A percentile compares a stretch with the other conserved stretches of the same genome.
Conservation (phyloP, 2,888 invertebrate genomes). For the Dysmachus trigonus region DNA sequence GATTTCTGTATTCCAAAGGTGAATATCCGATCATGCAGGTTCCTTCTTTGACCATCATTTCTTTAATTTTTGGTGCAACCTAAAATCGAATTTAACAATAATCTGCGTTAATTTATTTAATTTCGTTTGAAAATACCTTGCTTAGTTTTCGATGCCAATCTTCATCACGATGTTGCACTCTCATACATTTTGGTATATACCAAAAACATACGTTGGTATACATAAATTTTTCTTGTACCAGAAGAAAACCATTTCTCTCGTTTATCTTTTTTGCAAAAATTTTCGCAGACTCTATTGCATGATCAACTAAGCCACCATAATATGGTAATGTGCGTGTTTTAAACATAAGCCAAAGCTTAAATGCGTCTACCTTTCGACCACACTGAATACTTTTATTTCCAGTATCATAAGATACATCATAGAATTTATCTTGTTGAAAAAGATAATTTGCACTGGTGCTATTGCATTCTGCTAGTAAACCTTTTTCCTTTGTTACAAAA, state of each 20-base stretch:
- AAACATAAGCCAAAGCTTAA: conserved; percentile 94
- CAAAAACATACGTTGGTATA: conserved; percentile 91
- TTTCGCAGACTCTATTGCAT: conserved; percentile 71
- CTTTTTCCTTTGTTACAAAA: conserved; percentile 67
- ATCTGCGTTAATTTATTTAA: not conserved
- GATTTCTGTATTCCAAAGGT: conserved; percentile 70
- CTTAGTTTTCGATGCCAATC: conserved; percentile 68
- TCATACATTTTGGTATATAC: conserved; percentile 75
- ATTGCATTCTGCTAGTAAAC: conserved; percentile 73
- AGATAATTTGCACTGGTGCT: conserved; percentile 78
- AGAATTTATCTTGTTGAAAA: conserved; percentile 86
- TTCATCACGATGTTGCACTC: conserved; percentile 59
- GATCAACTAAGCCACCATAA: conserved; percentile 71
- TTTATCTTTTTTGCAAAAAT: conserved; percentile 68
- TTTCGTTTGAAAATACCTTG: conserved; percentile 55
- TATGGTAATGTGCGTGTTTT: conserved; percentile 78
- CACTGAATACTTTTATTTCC: conserved; percentile 92
- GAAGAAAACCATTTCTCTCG: conserved; percentile 68
- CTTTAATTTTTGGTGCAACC: conserved; percentile 76
- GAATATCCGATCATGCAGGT: conserved; percentile 80
- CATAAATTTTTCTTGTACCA: conserved; percentile 72
- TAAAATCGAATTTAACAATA: conserved; percentile 58
- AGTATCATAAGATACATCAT: conserved; percentile 80
- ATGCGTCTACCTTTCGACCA: conserved; percentile 89
- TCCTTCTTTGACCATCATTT: conserved; percentile 72